Percentiles rank a stretch among this genome's conserved stretches.
Conservation (phyloP, 2,797 vertebrate species). For the Gallinago nigripennis region DNA sequence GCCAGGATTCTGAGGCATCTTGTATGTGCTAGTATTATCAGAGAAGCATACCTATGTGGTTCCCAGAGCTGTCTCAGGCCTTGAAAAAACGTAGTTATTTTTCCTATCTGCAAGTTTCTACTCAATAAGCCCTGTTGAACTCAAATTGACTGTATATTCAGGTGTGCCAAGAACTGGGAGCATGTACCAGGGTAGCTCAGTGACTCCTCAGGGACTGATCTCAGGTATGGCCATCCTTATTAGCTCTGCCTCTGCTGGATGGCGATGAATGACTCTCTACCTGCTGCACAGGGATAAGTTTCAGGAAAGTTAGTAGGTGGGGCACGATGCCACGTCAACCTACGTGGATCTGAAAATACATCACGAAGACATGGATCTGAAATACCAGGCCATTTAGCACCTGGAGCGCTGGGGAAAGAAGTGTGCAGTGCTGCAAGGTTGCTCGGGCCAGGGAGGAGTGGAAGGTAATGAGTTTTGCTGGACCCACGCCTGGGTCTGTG, state of each 20-base stretch:
- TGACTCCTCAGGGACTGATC: neutral
- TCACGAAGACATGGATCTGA: neutral
- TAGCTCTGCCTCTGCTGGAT: neutral
- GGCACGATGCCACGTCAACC: accelerated
- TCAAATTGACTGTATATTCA: neutral
- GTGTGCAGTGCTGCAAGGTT: neutral
- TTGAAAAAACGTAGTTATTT: neutral
- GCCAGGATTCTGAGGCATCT: neutral
- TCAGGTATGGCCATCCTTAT: neutral
- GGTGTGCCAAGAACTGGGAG: neutral
- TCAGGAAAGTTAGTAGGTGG: neutral
- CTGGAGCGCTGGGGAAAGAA: neutral
- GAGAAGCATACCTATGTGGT: neutral
- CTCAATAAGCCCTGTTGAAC: neutral
- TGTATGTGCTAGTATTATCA: neutral
- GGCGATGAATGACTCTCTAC: neutral
- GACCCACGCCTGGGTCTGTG: accelerated
- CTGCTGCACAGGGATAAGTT: neutral
- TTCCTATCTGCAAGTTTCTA: neutral
- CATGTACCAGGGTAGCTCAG: neutral
- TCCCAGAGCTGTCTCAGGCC: neutral
- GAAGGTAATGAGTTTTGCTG: neutral
- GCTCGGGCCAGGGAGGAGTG: neutral
- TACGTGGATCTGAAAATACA: neutral
- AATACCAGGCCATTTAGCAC: neutral